phyloP scores from a whole-genome alignment of 2,888 invertebrate genomes.

The Melanostoma scalare region DNA sequence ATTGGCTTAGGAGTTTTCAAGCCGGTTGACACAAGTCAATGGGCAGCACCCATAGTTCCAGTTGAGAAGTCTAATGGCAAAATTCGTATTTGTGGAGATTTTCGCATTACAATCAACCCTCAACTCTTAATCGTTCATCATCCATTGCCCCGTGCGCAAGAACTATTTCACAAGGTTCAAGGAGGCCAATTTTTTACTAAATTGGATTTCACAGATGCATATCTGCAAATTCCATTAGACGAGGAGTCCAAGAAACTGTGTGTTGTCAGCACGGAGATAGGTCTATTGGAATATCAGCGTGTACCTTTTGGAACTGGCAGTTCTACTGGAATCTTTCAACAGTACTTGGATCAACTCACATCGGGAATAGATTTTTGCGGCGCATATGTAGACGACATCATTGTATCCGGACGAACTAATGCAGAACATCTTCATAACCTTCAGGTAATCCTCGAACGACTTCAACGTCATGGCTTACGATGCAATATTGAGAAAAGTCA shows the following conservation, averaged over 20 bases:
- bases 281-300: slow-evolving; percentile 71
- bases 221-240: slow-evolving; percentile 40
- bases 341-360: slow-evolving; percentile 62
- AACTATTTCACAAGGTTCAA: slow-evolving; percentile 13
- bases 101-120: slow-evolving; percentile 52
- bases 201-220: slow-evolving; percentile 9
- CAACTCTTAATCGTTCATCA: slow-evolving; percentile 26
- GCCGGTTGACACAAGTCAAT: slow-evolving; percentile 48
- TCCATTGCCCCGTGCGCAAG: slow-evolving; percentile 23
- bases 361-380: slow-evolving; percentile 45
- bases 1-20: slow-evolving; percentile 3
- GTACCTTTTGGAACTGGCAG: slow-evolving; percentile 69
- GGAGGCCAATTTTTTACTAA: slow-evolving; percentile 14
- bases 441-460: slow-evolving; percentile 33
- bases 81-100: slow-evolving; percentile 52
- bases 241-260: slow-evolving; percentile 35
- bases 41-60: slow-evolving; percentile 78
- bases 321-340: slow-evolving; percentile 52
- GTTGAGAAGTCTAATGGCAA: slow-evolving; percentile 76
- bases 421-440: slow-evolving; percentile 45
- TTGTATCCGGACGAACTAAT: slow-evolving; percentile 1
- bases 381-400: background rate
- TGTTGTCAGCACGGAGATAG: slow-evolving; percentile 60
- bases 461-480: slow-evolving; percentile 57
- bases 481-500: slow-evolving; percentile 42